These are phyloP conservation scores for human (Homo sapiens) DNA, from an alignment of 2,113 vertebrate genomes.

Conservation along the genomic window DNA sequence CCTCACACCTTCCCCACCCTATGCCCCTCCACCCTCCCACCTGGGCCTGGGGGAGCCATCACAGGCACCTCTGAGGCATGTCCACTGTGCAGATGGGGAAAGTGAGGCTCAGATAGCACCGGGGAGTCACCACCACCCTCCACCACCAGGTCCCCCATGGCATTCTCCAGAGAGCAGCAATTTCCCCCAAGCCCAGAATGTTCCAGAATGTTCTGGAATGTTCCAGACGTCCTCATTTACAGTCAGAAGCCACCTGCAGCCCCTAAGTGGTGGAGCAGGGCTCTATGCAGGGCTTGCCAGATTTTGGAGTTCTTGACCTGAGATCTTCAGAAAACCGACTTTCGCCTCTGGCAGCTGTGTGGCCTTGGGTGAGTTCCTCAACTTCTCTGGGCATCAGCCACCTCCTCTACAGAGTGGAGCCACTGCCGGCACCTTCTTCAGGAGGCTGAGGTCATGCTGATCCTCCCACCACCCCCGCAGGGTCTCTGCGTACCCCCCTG, in stretches of 20 bases:
- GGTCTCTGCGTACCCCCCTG: background rate
- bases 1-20: background rate
- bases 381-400: background rate
- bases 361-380: background rate
- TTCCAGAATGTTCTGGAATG: background rate
- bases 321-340: background rate
- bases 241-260: background rate
- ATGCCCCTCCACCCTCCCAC: background rate
- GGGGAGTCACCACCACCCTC: background rate
- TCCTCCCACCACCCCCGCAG: too few relatives aligned
- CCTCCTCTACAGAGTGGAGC: background rate
- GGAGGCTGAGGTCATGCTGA: background rate
- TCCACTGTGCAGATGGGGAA: background rate
- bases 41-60: background rate
- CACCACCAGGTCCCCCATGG: background rate
- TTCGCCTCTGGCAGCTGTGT: background rate
- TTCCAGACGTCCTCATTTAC: background rate
- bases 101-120: background rate
- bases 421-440: background rate
- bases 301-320: background rate
- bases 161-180: background rate
- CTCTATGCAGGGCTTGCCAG: background rate
- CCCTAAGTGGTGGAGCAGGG: background rate
- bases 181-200: background rate
- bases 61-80: background rate